phyloP scores from a whole-genome alignment of 2,113 vertebrate species.

The Indicator indicator region DNA sequence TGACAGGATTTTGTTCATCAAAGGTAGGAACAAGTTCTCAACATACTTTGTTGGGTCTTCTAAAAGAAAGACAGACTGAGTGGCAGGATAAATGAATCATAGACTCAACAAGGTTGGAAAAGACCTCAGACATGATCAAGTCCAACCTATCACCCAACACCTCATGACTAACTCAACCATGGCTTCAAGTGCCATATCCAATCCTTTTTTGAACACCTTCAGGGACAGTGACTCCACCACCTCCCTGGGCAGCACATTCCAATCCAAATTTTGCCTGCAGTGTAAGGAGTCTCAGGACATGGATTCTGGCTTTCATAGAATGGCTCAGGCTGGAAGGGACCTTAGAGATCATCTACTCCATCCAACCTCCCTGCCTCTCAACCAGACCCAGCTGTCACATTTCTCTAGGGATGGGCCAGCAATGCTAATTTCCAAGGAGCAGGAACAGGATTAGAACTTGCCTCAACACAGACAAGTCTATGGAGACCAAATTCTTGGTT shows the following conservation, averaged over 20 bases:
- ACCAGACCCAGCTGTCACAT: background rate
- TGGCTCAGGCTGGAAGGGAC: no score
- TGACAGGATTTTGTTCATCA: background rate
- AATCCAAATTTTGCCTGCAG: background rate
- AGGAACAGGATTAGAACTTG: background rate
- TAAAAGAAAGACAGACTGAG: background rate
- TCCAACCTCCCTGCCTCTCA: no score
- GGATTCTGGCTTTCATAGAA: background rate
- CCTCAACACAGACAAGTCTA: background rate
- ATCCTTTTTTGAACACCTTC: no score
- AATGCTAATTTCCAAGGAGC: background rate
- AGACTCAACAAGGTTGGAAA: no score
- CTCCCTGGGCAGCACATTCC: no score
- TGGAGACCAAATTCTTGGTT: background rate
- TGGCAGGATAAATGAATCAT: background rate
- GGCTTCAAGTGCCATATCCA: no score
- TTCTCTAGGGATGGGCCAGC: background rate
- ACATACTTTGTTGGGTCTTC: background rate
- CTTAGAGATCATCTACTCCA: no score
- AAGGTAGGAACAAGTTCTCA: background rate
- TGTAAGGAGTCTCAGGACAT: accelerated
- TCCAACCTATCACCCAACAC: no score
- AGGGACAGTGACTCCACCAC: no score
- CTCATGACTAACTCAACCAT: no score
- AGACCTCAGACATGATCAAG: no score